phyloP scores from a whole-genome alignment of 2,113 vertebrate species.

The Gadus macrocephalus region DNA sequence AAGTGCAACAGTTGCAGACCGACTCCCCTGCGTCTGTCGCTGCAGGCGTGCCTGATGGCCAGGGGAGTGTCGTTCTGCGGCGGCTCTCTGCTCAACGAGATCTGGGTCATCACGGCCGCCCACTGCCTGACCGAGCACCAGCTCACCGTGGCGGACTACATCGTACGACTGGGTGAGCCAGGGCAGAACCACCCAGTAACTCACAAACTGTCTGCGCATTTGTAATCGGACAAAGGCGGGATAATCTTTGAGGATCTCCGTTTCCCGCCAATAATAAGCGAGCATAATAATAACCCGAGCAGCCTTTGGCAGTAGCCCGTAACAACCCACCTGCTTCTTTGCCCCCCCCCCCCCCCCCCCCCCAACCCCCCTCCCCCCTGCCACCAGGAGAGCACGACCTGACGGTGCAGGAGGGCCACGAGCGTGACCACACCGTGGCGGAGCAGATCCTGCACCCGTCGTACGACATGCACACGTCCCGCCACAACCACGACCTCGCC shows the following conservation, averaged over 20 bases:
- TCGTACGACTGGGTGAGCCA: slow-evolving; percentile 69
- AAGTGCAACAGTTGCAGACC: no score
- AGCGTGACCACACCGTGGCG: slow-evolving; percentile 70
- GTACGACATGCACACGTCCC: slow-evolving; percentile 64
- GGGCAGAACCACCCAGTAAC: no score
- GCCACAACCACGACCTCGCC: slow-evolving; percentile 85
- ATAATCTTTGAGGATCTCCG: no score
- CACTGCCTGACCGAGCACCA: slow-evolving; percentile 72
- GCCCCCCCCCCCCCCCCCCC: neutral
- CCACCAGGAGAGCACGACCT: slow-evolving; percentile 80
- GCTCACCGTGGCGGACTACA: slow-evolving; percentile 38
- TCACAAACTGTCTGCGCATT: no score
- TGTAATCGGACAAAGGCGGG: no score
- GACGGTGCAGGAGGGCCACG: slow-evolving; percentile 57
- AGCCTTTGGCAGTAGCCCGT: no score
- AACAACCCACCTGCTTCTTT: neutral
- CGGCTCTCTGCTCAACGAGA: slow-evolving; percentile 80
- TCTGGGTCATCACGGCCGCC: slow-evolving; percentile 89
- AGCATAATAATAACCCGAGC: no score
- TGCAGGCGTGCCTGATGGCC: slow-evolving; percentile 76
- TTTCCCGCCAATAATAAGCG: no score
- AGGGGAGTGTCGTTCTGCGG: slow-evolving; percentile 75
- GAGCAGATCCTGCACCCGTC: slow-evolving; percentile 59
- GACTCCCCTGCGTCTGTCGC: slow-evolving; percentile 14
- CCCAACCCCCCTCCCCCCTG: neutral